Base-by-base conservation (phyloP, 2,888 invertebrate genomes). In the Sycophila texana region DNA sequence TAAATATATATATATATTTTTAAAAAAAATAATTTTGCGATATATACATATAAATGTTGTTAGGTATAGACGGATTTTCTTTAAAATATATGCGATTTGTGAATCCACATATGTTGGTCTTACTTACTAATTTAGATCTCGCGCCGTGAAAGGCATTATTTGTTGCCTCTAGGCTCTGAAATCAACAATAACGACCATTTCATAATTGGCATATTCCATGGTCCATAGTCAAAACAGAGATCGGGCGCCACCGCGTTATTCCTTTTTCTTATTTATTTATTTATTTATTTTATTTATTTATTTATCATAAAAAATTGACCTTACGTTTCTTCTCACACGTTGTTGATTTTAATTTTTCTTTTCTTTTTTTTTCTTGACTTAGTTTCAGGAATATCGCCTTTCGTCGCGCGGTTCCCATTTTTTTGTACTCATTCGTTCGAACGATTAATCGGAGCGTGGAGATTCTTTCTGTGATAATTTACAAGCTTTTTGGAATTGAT, bases 101-200 rank as follows among this genome's bases (percentile, higher is more conserved):
- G 84, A 87, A 39, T 87, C 88, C 87, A 88, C 88, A 88, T 87
- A 85, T 86, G 68, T 63, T 20, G 26, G 63, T 90, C 90, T 90
- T 90, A 90, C 90, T 90, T 90, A 90, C 90, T 90, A 90, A 90
- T 90, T 90, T 90, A 87, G 89, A 87, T 89, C 90, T 90, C 89
- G 89, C 88, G 89, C 90, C 90, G 89, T 90, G 90, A 90, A 89
- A 90, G 90, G 90, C 90, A 89, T 90, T 90, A 90, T 90, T 90
- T 88, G 90, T 89, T 89, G 90, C 90, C 90, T 90, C 90, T 88
- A 90, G 89, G 90, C 89, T 90, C 90, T 90, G 90, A 90, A 90
- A 90, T 90, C 89, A 90, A 63, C 89, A 90, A 90, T 84, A 90
- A 90, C 87, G 89, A 90, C 86, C 89, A 88, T 88, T 88, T 90